phyloP scores from a whole-genome alignment of 2,113 vertebrate species.

The Mohoua ochrocephala region DNA sequence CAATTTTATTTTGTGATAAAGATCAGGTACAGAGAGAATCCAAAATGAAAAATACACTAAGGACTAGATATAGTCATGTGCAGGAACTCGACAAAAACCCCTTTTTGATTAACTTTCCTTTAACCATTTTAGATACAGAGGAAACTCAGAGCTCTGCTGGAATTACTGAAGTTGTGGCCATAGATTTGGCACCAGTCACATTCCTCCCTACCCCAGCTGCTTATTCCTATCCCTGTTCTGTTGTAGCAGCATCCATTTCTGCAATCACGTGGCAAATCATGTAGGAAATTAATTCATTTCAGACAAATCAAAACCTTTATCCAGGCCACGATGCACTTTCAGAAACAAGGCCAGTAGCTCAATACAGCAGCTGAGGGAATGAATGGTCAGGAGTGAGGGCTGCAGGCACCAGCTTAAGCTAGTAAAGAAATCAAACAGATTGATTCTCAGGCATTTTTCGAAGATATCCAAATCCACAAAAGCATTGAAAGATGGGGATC shows the following conservation, averaged over 20 bases:
- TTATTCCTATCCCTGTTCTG: neutral
- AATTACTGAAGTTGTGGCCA: neutral
- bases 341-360: neutral
- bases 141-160: neutral
- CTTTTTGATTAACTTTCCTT: neutral
- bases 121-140: neutral
- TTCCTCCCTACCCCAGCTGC: neutral
- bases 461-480: neutral
- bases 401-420: neutral
- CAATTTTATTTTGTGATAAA: neutral
- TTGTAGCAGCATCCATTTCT: neutral
- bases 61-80: neutral
- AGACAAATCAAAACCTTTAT: neutral
- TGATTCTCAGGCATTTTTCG: neutral
- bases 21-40: neutral
- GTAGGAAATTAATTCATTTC: neutral
- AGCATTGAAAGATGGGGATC: neutral
- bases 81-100: neutral
- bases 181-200: neutral
- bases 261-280: neutral
- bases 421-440: neutral
- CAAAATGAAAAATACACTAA: neutral
- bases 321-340: neutral
- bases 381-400: neutral
- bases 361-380: neutral